Conservation (phyloP, 2,113 vertebrate species). For the Piprites chloris region DNA sequence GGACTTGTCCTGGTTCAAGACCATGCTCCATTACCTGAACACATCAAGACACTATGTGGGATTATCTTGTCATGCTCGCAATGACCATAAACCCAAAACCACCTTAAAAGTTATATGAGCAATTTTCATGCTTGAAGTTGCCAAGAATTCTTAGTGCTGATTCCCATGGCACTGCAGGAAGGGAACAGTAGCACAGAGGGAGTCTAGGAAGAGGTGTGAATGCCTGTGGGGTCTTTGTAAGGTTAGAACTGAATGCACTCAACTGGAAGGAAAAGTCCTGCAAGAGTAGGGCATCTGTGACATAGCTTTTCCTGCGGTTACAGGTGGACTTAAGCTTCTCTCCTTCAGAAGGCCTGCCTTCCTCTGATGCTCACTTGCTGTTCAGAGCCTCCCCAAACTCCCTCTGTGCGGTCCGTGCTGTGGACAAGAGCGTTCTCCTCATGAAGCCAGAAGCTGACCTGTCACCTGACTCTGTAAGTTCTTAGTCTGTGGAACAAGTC, state of each 20-base stretch:
- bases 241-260: background rate
- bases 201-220: background rate
- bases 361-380: conserved; percentile 64
- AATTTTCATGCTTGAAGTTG: background rate
- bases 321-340: conserved; percentile 79
- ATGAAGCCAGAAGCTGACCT: conserved; percentile 78
- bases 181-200: background rate
- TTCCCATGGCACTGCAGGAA: background rate
- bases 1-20: background rate
- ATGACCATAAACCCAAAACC: background rate
- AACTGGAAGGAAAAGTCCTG: background rate
- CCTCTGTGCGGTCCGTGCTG: conserved; percentile 81
- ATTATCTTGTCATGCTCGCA: background rate
- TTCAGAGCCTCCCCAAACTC: conserved; percentile 76
- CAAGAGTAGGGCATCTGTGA: background rate
- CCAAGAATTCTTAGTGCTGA: background rate
- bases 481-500: background rate
- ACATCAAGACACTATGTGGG: background rate
- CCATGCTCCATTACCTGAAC: background rate
- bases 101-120: background rate
- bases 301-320: background rate
- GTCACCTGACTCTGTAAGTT: conserved; percentile 65
- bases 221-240: background rate
- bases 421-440: conserved; percentile 87
- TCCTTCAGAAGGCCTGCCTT: conserved; percentile 71